Base-by-base conservation (phyloP, 2,888 invertebrate species). In the Miltochrista miniata region DNA sequence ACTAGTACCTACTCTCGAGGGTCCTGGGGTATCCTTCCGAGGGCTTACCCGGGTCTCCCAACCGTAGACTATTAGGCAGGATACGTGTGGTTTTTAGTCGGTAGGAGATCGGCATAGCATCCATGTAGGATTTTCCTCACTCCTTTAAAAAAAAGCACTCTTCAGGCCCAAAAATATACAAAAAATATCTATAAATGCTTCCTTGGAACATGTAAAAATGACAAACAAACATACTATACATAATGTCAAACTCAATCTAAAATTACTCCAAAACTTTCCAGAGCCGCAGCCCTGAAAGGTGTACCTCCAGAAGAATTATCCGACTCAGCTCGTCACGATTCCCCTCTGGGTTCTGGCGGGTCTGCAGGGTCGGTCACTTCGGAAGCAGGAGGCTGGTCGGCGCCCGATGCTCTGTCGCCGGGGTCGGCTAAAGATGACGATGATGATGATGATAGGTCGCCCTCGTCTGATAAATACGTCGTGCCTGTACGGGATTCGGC, bases 381-480 rank as follows among this genome's bases (percentile, higher is more conserved):
- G 0, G 68, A 53, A 1, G 64, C 59, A 15, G 64, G 51, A 11
- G 62, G 49, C 14, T 89, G 87, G 85, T 83, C 86, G 4, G 79
- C 77, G 37, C 86, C 83, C 2, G 88, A 89, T 64, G 87, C 83
- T 35, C 77, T 91, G 48, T 90, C 91, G 1, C 89, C 89, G 2
- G 90, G 85, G 49, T 84, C 83, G 0, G 82, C 81, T 3, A 76
- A 69, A 1, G 74, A 76, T n/a, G 83, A 83, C 0, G 83, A 83
- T 0, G 85, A 82, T 0, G 83, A 81, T 1, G 80, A 80, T 1
- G 78, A 70, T 24, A 64, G 64, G 18, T 65, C 75, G 10, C 71
- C 74, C 0, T 70, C 72, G 10, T 56, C 61, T 1, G 73, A 72
- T 12, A 73, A 70, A 1, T 81, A 82, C 18, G 73, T 86, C 0